Base-by-base conservation (phyloP, 2,113 vertebrate genomes). In the Brevimyrus niger region DNA sequence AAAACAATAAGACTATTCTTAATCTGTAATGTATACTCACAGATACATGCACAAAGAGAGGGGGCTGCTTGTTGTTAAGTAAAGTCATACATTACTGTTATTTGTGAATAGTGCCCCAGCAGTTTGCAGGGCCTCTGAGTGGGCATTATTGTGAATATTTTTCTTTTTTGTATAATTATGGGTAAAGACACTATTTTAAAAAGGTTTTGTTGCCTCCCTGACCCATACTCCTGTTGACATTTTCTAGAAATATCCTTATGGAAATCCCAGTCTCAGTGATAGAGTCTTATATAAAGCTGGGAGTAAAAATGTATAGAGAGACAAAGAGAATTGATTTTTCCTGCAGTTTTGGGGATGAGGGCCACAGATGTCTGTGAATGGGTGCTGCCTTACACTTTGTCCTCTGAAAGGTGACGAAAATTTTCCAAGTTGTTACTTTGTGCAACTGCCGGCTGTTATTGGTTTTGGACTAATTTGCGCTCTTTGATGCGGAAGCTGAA, bases 1-100 rank as follows among this genome's bases (percentile, higher is more conserved):
- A 91, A 90, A 92, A 92, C 94, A 95, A 96, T 94, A 96, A 92
- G 91, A 53, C 13, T 8, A 51, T 47, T 46, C 73, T 88, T 31
- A 80, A 44, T 69, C 53, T 85, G 27, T 88, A 55, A 92, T 89
- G 91, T 90, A 92, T 42, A 89, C 88, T 42, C 51, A 61, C 80
- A 47, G 46, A 58, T 38, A 58, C 51, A 38, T 50, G 35, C 35
- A 27, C 94, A 94, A 94, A 89, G 95, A 89, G 95, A 94, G 90
- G 94, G 93, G 89, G 69, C 91, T 93, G 93, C 86, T 91, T 85
- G 65, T 58, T 87, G 90, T 91, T 90, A 82, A 89, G 91, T 84
- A 69, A 31, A 58, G 46, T 80, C 84, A 51, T 87, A 90, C 88
- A 92, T 86, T 53, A 65, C 27, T 80, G 51, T 50, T 87, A 48